Base-by-base conservation (phyloP, 92 coral and sea anemone species). In the Porites divaricata region DNA sequence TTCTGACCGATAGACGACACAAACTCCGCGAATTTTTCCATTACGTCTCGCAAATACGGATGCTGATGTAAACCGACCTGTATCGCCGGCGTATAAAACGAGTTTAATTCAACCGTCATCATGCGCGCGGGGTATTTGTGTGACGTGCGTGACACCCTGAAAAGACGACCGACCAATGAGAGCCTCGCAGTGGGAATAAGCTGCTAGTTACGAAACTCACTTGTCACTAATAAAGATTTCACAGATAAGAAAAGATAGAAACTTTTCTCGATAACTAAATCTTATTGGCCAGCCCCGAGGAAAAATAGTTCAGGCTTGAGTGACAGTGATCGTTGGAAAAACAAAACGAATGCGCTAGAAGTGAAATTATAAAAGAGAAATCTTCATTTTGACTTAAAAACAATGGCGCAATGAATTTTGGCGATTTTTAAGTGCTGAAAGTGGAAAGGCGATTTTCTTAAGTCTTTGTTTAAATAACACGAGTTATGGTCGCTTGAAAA, bases 1-100 rank as follows among this genome's bases (percentile, higher is more conserved):
- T 86, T 74, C 25, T 83, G 95, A 12, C 95, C 95, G 48, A 96
- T 91, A 45, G 91, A 75, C 28, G 96, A 81, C 48, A 96, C 98
- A 80, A 92, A 95, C 51, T 96, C 98, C 16, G 95, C 82, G 83
- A 95, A 95, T 63, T 97, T 95, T 87, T 97, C 98, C 99, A 97
- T 97, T 72, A 35, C 56, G 81, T 67, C 88, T 75, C 89, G 51
- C 77, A 70, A 74, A 77, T 35, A 51, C 64, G 59, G 78, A 72
- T 78, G 78, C 71, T 61, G 70, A 57, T 57, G 61, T 72, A 69
- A 48, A 15, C 64, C 59, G 77, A 28, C 59, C 85, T 11, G 26
- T 13, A 80, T 71, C 86, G 79, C 72, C 86, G 86, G 71, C 70
- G 72, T 61, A 59, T 1, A 26, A 26, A 70, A 61, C 48, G 15